These are phyloP conservation scores for Melinaea menophilus DNA, from an alignment of 2,888 invertebrate genomes.

Conservation along the genomic window DNA sequence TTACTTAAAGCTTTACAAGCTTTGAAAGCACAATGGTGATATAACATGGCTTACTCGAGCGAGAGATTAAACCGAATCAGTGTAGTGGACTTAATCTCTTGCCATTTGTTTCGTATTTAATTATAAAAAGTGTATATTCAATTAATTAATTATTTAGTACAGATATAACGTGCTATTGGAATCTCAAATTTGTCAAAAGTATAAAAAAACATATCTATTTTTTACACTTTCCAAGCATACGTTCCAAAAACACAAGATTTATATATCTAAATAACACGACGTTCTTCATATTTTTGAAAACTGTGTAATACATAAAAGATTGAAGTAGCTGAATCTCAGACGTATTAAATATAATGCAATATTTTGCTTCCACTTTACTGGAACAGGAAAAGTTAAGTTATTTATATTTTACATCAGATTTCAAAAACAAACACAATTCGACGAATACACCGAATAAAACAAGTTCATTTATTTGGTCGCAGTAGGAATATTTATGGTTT, in stretches of 20 bases:
- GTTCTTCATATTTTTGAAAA: no score
- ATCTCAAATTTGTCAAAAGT: no score
- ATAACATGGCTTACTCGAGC: conserved; percentile 5
- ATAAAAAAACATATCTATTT: no score
- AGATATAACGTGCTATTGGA: no score
- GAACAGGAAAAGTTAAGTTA: not conserved
- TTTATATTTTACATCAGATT: not conserved
- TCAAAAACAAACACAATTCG: conserved; percentile 3
- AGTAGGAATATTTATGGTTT: conserved; percentile 4
- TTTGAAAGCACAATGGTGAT: conserved; percentile 7
- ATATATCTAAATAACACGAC: no score
- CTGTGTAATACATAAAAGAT: no score
- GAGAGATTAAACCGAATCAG: conserved; percentile 5
- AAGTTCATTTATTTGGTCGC: not conserved
- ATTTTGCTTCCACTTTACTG: not conserved
- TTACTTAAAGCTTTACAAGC: conserved; percentile 2
- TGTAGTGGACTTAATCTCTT: conserved; percentile 5
- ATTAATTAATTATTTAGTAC: not conserved
- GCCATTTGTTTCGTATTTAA: conserved; percentile 4
- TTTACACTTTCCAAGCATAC: no score
- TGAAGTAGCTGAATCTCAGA: not conserved
- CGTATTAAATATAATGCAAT: not conserved
- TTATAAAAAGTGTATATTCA: not conserved
- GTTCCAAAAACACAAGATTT: no score
- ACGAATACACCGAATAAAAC: not conserved